Evolutionary conservation across 2,113 vertebrate genomes (phyloP).

Genomic region (Deroptyus accipitrinus): DNA sequence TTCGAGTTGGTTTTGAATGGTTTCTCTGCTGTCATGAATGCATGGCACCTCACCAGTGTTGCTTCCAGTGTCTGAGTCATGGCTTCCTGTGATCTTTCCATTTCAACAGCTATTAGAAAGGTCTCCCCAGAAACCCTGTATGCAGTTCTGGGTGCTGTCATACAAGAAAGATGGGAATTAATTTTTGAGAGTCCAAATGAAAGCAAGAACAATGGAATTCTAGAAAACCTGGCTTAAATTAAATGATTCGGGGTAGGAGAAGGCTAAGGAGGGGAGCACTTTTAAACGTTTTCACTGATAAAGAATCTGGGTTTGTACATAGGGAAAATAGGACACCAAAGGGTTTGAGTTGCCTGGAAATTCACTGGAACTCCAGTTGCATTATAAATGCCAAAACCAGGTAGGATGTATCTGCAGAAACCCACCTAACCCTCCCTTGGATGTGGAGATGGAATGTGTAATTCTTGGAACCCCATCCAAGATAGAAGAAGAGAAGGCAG

Average conservation of each 20-base stretch:
- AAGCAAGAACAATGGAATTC: not conserved
- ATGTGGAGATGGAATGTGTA: not conserved
- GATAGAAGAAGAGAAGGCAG: not conserved
- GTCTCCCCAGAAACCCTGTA: not conserved
- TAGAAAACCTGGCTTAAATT: not conserved
- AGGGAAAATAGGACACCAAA: not conserved
- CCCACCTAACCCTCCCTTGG: not conserved
- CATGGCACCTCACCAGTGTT: not conserved
- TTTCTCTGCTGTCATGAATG: not conserved
- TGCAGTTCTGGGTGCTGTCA: not conserved
- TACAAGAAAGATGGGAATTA: not conserved
- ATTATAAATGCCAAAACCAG: not conserved
- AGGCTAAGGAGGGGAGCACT: not conserved
- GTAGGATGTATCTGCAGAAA: not conserved
- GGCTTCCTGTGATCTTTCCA: not conserved
- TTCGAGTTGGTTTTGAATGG: not conserved
- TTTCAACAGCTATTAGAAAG: not conserved
- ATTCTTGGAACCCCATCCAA: not conserved
- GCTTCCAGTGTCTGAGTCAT: not conserved
- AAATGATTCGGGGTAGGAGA: not conserved
- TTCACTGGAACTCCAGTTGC: not conserved
- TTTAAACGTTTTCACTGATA: not conserved
- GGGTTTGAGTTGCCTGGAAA: not conserved
- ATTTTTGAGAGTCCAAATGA: not conserved
- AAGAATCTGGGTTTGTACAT: not conserved